Percentiles rank a stretch among this genome's conserved stretches.
Evolutionary conservation across 2,888 invertebrate genomes (phyloP).

Genomic region (Drosophila colorata): DNA sequence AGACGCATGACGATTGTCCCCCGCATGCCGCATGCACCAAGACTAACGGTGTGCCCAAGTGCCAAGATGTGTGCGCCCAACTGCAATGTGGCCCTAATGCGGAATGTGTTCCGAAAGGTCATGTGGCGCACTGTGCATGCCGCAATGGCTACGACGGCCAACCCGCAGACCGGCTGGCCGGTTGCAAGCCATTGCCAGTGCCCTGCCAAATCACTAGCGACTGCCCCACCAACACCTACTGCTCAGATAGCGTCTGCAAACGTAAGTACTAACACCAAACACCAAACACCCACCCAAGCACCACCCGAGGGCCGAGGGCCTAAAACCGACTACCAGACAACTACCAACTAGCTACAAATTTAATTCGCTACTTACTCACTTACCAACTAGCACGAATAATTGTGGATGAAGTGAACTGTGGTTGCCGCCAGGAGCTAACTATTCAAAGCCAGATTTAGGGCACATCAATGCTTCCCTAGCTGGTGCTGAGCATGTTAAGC

Average conservation of each 20-base stretch:
- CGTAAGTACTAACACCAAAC: slow-evolving; percentile 87
- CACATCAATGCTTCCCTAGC: background rate
- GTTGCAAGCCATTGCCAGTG: slow-evolving; percentile 91
- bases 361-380: slow-evolving; percentile 55
- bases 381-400: slow-evolving; percentile 56
- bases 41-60: slow-evolving; percentile 91
- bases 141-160: slow-evolving; percentile 92
- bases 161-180: slow-evolving; percentile 89
- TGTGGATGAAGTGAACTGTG: background rate
- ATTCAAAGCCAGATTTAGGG: background rate
- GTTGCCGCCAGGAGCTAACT: slow-evolving; percentile 1
- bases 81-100: slow-evolving; percentile 93
- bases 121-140: slow-evolving; percentile 92
- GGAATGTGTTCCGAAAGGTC: slow-evolving; percentile 92
- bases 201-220: slow-evolving; percentile 90
- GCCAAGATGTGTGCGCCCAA: slow-evolving; percentile 92
- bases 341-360: slow-evolving; percentile 37
- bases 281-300: slow-evolving; percentile 36
- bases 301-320: slow-evolving; percentile 27
- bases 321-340: slow-evolving; percentile 52
- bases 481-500: background rate
- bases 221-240: slow-evolving; percentile 92
- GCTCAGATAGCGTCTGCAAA: slow-evolving; percentile 92
- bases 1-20: slow-evolving; percentile 92
- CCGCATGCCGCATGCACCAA: slow-evolving; percentile 91